These are phyloP conservation scores for Vireo altiloquus DNA, from an alignment of 2,113 vertebrate species.

Conservation along the genomic window DNA sequence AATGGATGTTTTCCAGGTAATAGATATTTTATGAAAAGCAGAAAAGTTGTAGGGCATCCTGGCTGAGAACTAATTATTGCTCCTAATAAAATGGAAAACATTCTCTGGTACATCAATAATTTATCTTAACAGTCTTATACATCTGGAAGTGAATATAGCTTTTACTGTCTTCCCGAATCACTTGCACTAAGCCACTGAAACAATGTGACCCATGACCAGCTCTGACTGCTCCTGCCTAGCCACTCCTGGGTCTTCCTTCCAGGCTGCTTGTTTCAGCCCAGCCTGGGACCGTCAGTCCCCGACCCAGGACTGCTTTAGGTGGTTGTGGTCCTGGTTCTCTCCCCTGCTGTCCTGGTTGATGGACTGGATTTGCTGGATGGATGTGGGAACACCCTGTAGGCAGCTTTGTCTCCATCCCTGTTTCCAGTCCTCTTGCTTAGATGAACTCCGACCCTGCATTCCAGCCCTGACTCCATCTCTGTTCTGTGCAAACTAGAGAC, in stretches of 20 bases:
- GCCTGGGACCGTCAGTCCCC: not conserved
- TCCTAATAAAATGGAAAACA: not conserved
- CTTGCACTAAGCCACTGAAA: not conserved
- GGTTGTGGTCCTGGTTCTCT: not conserved
- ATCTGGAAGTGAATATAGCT: not conserved
- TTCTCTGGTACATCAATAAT: not conserved
- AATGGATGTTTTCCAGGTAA: not conserved
- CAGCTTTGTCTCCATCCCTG: not conserved
- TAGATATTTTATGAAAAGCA: not conserved
- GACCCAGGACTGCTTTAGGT: not conserved
- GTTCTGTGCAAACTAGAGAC: not conserved
- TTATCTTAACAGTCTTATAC: not conserved
- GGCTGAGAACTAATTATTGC: not conserved
- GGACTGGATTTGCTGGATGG: not conserved
- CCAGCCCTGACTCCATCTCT: not conserved
- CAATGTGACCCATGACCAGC: not conserved
- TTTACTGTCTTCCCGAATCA: not conserved
- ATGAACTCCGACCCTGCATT: not conserved
- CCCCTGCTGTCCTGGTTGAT: not conserved
- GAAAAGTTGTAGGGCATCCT: not conserved
- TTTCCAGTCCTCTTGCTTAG: not conserved
- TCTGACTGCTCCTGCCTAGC: not conserved
- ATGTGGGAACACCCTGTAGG: not conserved
- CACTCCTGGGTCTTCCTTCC: not conserved
- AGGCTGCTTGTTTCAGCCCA: not conserved